These are phyloP conservation scores for Atractosteus spatula DNA, from an alignment of 2,113 vertebrate species.

Conservation along the genomic window DNA sequence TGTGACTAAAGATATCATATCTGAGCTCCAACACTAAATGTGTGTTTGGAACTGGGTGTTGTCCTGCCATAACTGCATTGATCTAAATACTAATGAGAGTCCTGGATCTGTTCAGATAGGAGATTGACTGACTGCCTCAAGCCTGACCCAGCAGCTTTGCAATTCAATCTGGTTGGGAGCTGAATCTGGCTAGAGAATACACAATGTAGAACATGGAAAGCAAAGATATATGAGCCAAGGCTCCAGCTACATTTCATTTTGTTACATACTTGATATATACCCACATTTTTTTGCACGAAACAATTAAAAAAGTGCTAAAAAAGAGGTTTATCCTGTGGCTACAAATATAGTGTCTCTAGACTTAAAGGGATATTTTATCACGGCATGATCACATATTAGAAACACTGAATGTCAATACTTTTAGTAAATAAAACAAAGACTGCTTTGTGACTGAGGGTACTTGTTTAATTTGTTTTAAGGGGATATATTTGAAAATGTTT, in stretches of 20 bases:
- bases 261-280: not conserved
- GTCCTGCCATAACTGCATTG: too few species aligned
- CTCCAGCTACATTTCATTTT: not conserved
- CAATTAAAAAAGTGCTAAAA: slow-evolving; percentile 18
- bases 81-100: too few species aligned
- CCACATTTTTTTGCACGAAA: slow-evolving; percentile 11
- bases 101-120: not conserved
- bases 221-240: not conserved
- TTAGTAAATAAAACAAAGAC: too few species aligned
- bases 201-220: slow-evolving; percentile 10
- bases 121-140: not conserved
- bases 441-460: too few species aligned
- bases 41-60: too few species aligned
- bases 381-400: too few species aligned
- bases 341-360: not conserved
- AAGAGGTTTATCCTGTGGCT: not conserved
- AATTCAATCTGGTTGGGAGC: slow-evolving; percentile 8
- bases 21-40: too few species aligned
- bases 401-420: too few species aligned
- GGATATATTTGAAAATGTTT: too few species aligned
- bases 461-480: too few species aligned
- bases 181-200: slow-evolving; percentile 10
- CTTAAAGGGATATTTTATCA: not conserved
- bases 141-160: slow-evolving; percentile 4
- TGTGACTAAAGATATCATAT: too few species aligned